Conservation (phyloP, 2,888 invertebrate species). For the Heliconius hortense region DNA sequence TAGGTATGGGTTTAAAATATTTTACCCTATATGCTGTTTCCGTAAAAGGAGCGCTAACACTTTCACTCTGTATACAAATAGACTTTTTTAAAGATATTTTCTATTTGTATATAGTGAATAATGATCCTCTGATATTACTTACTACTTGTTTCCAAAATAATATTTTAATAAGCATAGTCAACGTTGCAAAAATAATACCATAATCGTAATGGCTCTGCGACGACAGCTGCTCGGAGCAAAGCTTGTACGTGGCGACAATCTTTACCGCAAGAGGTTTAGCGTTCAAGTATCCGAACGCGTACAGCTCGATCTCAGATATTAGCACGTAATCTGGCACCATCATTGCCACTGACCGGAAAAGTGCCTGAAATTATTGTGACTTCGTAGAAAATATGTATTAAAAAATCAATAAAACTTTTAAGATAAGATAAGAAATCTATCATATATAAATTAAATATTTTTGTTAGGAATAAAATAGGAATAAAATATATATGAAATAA, state of each 20-base stretch:
- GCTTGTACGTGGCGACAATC: constrained; percentile 95
- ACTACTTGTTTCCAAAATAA: background rate
- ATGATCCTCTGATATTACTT: background rate
- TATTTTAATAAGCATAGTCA: background rate
- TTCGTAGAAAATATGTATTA: background rate
- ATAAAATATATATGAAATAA: too few relatives aligned
- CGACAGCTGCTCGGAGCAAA: constrained; percentile 96
- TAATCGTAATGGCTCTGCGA: constrained; percentile 98
- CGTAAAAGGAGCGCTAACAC: too few relatives aligned
- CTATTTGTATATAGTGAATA: background rate
- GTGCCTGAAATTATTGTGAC: constrained; percentile 80
- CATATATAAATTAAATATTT: too few relatives aligned
- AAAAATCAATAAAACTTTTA: background rate
- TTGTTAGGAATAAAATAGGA: too few relatives aligned
- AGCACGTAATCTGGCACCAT: constrained; percentile 98
- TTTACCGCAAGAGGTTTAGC: constrained; percentile 95
- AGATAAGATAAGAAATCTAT: background rate
- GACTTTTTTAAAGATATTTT: background rate
- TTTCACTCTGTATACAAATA: too few relatives aligned
- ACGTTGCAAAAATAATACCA: constrained; percentile 74
- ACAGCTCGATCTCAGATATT: constrained; percentile 96
- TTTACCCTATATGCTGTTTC: too few relatives aligned
- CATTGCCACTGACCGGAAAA: constrained; percentile 97
- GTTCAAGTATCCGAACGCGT: constrained; percentile 94
- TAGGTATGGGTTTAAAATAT: too few relatives aligned